phyloP scores from a whole-genome alignment of 2,797 vertebrate species.

The Peromyscus aztecus region DNA sequence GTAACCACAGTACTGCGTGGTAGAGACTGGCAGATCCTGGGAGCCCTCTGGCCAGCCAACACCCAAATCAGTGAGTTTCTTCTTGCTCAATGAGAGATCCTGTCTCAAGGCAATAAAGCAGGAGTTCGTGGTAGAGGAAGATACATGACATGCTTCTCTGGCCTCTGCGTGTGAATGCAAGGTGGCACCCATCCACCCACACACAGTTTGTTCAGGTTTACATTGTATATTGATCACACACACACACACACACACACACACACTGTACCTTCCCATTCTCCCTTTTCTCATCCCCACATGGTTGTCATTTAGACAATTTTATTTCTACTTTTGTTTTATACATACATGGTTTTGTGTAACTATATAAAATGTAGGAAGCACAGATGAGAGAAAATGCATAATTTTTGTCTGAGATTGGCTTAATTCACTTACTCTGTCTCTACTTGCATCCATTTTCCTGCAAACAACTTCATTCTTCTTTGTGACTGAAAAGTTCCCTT shows the following conservation, averaged over 20 bases:
- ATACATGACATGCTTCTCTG: background rate
- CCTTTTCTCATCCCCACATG: too few species aligned
- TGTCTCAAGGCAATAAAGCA: background rate
- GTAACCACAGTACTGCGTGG: background rate
- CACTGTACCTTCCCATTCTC: too few species aligned
- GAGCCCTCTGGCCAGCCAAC: background rate
- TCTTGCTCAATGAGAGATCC: background rate
- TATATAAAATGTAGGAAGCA: background rate
- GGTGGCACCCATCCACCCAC: background rate
- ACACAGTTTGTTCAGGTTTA: background rate
- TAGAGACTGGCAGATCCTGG: background rate
- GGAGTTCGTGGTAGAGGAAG: background rate
- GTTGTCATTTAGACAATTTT: background rate
- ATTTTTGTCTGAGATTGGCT: background rate
- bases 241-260: too few species aligned
- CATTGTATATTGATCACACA: background rate
- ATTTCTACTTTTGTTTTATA: background rate
- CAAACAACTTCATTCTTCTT: background rate
- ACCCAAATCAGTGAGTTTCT: background rate
- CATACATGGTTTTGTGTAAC: background rate
- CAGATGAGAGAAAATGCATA: background rate
- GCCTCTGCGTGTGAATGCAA: background rate
- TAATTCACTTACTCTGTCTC: background rate
- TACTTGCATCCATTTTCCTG: background rate
- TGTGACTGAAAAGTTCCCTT: background rate